Base-by-base conservation (phyloP, 2,888 invertebrate species). In the Nymphalis polychloros region DNA sequence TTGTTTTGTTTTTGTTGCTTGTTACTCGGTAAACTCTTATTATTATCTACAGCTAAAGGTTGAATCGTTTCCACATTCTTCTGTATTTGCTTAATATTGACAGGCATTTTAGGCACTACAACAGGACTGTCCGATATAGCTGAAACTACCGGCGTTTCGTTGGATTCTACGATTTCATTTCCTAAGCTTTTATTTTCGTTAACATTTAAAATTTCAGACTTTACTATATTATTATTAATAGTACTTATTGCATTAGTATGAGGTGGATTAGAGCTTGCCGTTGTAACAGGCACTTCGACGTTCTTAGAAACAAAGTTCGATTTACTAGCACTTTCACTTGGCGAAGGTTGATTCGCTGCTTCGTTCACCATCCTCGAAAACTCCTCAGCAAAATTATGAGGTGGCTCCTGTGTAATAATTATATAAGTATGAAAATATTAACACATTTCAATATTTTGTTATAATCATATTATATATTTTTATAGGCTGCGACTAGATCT, bases 91-190 rank as follows among this genome's bases (percentile, higher is more conserved):
- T 90, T 91, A 80, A 83, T 76, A 80, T 83, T 89, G 73, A 85
- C 79, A 81, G 93, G 88, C 84, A 92, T 84, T 89, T 93, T 93
- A 82, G 93, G 93, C 84, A 94, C 94, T 83, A 94, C 94, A 84
- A 94, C 94, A 78, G 94, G 95, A 77, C 94, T 94, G 80, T 95
- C 95, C 67, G 95, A 94, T 88, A 94, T 95, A 72, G 95, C 95
- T 72, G 95, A 95, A 67, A 95, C 95, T 74, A 95, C 93, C 57
- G 95, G 95, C 41, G 95, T 94, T 79, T 92, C 92, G 75, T 78
- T 85, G 72, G 83, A 75, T 79, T 88, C 86, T 80, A 83, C 85
- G 83, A 82, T 81, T 81, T 91, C 90, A 78, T 83, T 75, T 79
- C 84, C 90, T 82, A 87, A 79, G 80, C 73, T 82, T 84, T 88